phyloP scores from a whole-genome alignment of 2,797 vertebrate species.

The Iguana delicatissima region DNA sequence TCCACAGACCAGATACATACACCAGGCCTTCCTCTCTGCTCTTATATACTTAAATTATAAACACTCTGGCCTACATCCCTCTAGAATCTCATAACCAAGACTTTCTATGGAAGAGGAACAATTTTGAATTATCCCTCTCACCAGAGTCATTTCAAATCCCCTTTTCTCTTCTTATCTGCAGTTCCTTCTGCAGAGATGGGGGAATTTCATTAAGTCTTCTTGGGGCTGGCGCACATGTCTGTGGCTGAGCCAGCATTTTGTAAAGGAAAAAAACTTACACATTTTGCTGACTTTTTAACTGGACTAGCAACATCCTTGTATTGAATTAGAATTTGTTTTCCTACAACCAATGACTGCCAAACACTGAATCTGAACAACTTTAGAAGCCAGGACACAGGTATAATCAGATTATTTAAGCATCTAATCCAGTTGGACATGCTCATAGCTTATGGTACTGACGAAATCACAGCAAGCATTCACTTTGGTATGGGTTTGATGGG shows the following conservation, averaged over 20 bases:
- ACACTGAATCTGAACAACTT: background rate
- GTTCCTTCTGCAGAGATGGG: conserved; percentile 18
- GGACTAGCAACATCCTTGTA: background rate
- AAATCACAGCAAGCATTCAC: background rate
- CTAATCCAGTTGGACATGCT: background rate
- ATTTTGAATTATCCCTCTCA: conserved; percentile 5
- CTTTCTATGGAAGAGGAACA: background rate
- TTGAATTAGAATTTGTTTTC: background rate
- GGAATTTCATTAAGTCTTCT: conserved; percentile 7
- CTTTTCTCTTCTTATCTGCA: conserved; percentile 21
- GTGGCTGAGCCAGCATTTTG: conserved; percentile 15
- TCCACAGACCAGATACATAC: conserved; percentile 47
- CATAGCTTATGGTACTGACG: background rate
- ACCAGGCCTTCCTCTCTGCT: conserved; percentile 38
- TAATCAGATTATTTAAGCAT: background rate
- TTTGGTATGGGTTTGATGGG: background rate
- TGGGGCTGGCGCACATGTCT: background rate
- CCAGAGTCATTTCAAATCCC: conserved; percentile 14
- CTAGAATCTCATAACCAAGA: background rate
- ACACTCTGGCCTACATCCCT: background rate
- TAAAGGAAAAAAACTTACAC: background rate
- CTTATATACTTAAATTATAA: background rate
- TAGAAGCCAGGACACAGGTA: background rate
- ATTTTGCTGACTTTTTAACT: background rate
- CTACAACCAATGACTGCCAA: background rate